phyloP scores from a whole-genome alignment of 2,113 vertebrate genomes.

The Xiphophorus maculatus region DNA sequence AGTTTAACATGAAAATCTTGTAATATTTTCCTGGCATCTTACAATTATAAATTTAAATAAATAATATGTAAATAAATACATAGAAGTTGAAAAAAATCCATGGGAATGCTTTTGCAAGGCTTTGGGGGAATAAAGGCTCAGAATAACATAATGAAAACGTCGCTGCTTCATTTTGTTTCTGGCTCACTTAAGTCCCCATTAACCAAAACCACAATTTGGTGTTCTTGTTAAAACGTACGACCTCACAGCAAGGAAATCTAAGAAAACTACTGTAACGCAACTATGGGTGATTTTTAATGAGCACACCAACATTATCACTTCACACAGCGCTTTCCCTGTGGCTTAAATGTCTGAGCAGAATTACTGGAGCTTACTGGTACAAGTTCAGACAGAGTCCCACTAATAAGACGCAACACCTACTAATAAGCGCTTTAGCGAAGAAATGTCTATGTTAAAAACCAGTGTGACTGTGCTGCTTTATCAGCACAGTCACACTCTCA shows the following conservation, averaged over 20 bases:
- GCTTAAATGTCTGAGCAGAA: constrained; percentile 44
- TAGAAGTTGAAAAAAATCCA: not conserved
- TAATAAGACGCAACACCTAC: constrained; percentile 52
- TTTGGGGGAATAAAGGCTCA: not conserved
- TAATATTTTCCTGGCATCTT: not conserved
- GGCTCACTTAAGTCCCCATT: not conserved
- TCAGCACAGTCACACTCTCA: constrained; percentile 16
- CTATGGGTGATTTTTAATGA: constrained; percentile 45
- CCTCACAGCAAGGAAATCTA: not conserved
- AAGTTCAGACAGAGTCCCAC: constrained; percentile 33
- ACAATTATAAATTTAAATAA: not conserved
- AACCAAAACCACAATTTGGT: not conserved
- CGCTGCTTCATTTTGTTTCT: not conserved
- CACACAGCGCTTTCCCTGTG: constrained; percentile 6
- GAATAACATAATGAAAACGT: not conserved
- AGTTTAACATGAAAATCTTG: no score
- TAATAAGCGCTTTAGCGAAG: constrained; percentile 61
- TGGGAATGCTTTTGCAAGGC: not conserved
- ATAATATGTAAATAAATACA: not conserved
- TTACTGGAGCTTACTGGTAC: constrained; percentile 52
- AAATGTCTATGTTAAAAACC: constrained; percentile 45
- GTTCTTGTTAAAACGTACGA: not conserved
- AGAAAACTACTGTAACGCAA: constrained; percentile 12
- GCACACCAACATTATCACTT: constrained; percentile 27
- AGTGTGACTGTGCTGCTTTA: constrained; percentile 36